Evolutionary conservation across 2,888 invertebrate species (phyloP).

Genomic region (Caradrina kadenii): DNA sequence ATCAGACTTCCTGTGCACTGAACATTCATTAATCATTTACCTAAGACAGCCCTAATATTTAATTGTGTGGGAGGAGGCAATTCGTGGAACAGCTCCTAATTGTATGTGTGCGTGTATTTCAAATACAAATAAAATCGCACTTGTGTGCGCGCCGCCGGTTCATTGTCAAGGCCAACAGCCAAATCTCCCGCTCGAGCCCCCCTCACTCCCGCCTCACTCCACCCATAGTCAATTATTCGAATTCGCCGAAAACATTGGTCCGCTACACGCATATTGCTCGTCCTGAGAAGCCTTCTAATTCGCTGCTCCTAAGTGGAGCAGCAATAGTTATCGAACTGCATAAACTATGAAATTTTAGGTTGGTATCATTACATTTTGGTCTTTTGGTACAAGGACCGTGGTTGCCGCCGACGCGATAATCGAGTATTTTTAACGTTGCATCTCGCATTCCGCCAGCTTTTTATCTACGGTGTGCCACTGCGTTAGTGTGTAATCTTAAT

Average conservation of each 20-base stretch:
- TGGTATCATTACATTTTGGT: conserved; percentile 62
- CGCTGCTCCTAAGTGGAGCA: conserved; percentile 63
- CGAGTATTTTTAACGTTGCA: conserved; percentile 82
- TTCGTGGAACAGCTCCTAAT: conserved; percentile 84
- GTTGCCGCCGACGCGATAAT: conserved; percentile 78
- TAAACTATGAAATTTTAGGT: conserved; percentile 61
- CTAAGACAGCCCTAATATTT: conserved; percentile 79
- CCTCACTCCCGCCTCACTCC: conserved; percentile 77
- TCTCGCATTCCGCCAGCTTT: conserved; percentile 79
- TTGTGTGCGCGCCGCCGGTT: conserved; percentile 88
- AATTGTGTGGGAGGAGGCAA: conserved; percentile 86
- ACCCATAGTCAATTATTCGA: conserved; percentile 82
- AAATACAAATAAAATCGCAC: conserved; percentile 73
- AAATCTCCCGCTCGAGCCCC: conserved; percentile 87
- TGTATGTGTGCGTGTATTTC: conserved; percentile 79
- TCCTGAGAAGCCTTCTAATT: conserved; percentile 66
- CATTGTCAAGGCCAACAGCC: conserved; percentile 90
- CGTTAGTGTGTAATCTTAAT: conserved; percentile 67
- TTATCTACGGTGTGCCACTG: conserved; percentile 72
- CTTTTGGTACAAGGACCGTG: conserved; percentile 67
- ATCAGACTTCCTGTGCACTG: conserved; percentile 56
- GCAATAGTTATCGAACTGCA: conserved; percentile 74
- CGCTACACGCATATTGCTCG: conserved; percentile 75
- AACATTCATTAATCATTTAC: conserved; percentile 50
- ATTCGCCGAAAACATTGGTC: conserved; percentile 79